Percentiles rank a stretch among this genome's conserved stretches.
phyloP scores from a whole-genome alignment of 2,113 vertebrate species.

The Albula goreensis region DNA sequence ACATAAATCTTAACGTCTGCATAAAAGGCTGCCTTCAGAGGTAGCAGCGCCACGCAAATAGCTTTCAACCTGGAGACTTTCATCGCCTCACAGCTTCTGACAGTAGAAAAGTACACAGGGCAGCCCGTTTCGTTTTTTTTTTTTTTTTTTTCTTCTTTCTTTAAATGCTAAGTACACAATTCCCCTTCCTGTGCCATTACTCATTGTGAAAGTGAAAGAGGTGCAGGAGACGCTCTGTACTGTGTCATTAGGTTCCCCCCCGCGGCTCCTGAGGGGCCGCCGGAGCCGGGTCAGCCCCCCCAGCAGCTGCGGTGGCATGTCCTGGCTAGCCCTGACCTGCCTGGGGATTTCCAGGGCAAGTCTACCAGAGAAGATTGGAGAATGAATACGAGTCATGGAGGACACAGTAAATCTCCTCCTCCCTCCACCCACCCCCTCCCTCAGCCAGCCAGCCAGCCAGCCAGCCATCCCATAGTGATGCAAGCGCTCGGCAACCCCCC shows the following conservation, averaged over 20 bases:
- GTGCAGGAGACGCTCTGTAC: not conserved
- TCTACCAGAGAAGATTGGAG: not conserved
- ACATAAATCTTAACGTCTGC: constrained; percentile 28
- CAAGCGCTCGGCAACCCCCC: not conserved
- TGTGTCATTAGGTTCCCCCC: not conserved
- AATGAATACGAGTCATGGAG: not conserved
- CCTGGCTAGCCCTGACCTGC: constrained; percentile 7
- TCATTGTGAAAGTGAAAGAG: constrained; percentile 10
- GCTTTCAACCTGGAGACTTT: constrained; percentile 14
- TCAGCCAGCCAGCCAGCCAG: not conserved
- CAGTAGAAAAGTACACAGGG: constrained; percentile 26
- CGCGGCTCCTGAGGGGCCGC: no score
- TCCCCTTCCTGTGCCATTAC: not conserved
- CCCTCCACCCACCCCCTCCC: not conserved
- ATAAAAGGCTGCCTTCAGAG: constrained; percentile 18
- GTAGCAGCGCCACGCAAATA: not conserved
- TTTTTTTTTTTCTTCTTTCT: constrained; percentile 9
- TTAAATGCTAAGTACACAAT: not conserved
- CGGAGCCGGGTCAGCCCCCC: not conserved
- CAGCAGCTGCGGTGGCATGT: constrained; percentile 13
- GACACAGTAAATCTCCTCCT: not conserved
- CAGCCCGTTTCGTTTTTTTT: not conserved
- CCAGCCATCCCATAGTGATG: not conserved
- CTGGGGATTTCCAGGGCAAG: not conserved
- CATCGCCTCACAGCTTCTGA: not conserved